A percentile compares a stretch with the other conserved stretches of the same genome.
Evolutionary conservation across 2,113 vertebrate genomes (phyloP).

Genomic region (Panthera leo): DNA sequence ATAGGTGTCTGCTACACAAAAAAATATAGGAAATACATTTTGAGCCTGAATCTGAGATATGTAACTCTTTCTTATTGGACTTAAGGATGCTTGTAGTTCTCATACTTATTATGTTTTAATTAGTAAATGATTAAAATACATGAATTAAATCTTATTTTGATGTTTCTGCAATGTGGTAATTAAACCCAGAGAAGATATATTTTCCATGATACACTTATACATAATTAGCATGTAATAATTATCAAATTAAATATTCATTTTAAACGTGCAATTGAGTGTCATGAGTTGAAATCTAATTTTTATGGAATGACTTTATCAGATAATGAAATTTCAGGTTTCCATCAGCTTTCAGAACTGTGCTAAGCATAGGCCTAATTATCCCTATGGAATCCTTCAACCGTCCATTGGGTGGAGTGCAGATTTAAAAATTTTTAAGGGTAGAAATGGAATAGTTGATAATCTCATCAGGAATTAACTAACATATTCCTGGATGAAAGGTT

Average conservation of each 20-base stretch:
- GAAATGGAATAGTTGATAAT: constrained; percentile 69
- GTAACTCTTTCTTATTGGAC: constrained; percentile 54
- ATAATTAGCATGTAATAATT: constrained; percentile 84
- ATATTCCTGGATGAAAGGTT: constrained; percentile 58
- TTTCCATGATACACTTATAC: constrained; percentile 82
- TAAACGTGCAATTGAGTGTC: constrained; percentile 81
- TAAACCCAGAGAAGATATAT: constrained; percentile 81
- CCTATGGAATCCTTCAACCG: constrained; percentile 71
- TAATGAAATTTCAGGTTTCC: constrained; percentile 67
- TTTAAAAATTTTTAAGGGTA: constrained; percentile 70
- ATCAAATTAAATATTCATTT: constrained; percentile 84
- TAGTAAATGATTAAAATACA: constrained; percentile 76
- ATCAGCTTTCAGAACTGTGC: constrained; percentile 67
- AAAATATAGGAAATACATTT: not conserved
- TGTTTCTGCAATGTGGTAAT: constrained; percentile 69
- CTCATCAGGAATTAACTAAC: constrained; percentile 67
- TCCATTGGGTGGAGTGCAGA: constrained; percentile 64
- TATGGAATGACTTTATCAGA: constrained; percentile 72
- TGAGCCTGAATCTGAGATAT: not conserved
- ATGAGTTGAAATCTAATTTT: constrained; percentile 81
- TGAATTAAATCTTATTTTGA: constrained; percentile 79
- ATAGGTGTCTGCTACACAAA: not conserved
- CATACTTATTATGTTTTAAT: constrained; percentile 74
- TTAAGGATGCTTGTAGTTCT: constrained; percentile 75
- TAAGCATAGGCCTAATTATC: constrained; percentile 71